phyloP scores from a whole-genome alignment of 2,113 vertebrate species.

The Bolborhynchus lineola region DNA sequence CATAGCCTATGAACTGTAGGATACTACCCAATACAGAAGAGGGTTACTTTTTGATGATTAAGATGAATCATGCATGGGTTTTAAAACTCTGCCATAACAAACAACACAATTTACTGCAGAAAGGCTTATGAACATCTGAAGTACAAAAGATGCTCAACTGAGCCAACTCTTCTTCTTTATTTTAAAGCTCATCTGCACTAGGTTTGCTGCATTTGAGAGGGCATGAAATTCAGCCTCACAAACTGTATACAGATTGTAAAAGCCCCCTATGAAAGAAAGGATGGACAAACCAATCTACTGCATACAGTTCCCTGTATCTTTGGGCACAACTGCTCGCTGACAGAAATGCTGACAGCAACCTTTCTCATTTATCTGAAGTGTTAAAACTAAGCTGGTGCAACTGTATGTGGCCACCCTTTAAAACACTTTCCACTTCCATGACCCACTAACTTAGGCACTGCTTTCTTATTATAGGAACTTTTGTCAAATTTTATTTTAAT shows the following conservation, averaged over 20 bases:
- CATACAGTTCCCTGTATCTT: background rate
- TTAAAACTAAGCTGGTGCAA: background rate
- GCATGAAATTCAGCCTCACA: background rate
- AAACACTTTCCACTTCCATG: background rate
- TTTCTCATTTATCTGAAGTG: background rate
- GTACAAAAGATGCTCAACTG: background rate
- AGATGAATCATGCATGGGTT: rapidly evolving
- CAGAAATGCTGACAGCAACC: background rate
- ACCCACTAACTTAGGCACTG: background rate
- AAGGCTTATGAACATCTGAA: background rate
- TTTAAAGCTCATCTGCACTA: background rate
- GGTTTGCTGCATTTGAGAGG: background rate
- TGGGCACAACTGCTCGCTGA: background rate
- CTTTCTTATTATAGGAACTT: background rate
- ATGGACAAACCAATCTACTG: background rate
- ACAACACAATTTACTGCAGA: background rate
- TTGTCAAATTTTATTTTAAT: background rate
- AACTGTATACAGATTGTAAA: background rate
- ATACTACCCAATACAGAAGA: background rate
- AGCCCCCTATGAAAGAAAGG: background rate
- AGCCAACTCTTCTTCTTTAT: background rate
- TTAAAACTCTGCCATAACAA: background rate
- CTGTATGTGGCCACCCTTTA: background rate
- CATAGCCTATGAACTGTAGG: background rate
- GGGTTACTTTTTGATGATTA: background rate